These are phyloP conservation scores for Aphaenogaster floridana DNA, from an alignment of 1,140 invertebrate species.

Conservation along the genomic window DNA sequence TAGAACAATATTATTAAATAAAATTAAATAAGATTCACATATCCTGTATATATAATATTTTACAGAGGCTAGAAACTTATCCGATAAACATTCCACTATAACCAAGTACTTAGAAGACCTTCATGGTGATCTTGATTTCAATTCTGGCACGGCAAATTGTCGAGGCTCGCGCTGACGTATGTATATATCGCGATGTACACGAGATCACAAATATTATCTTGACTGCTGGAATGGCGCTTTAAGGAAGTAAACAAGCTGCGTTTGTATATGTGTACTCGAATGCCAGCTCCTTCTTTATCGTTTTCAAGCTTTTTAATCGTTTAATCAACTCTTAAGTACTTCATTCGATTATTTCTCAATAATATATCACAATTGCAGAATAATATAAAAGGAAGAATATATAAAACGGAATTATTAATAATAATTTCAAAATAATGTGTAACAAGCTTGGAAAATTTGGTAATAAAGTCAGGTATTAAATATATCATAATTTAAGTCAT, in stretches of 20 bases:
- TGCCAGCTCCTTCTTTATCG: not conserved
- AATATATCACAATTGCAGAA: not conserved
- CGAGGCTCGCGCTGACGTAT: slow-evolving; percentile 30
- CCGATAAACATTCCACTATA: slow-evolving; percentile 19
- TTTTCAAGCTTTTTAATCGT: not conserved
- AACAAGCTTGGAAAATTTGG: not conserved
- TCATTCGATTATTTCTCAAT: not conserved
- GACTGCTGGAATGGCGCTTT: slow-evolving; percentile 47
- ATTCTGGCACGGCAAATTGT: slow-evolving; percentile 50
- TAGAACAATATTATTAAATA: not conserved
- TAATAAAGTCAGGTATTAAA: not conserved
- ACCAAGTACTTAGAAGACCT: slow-evolving; percentile 13
- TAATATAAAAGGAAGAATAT: not conserved
- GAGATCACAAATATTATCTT: slow-evolving; percentile 57
- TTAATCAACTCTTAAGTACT: not conserved
- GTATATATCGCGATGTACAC: slow-evolving; percentile 9
- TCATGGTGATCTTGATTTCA: slow-evolving; percentile 50
- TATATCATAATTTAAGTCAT: not conserved
- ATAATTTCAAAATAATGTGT: slow-evolving; percentile 11
- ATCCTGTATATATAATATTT: not conserved
- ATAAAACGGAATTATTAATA: slow-evolving; percentile 3
- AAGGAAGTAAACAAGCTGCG: slow-evolving; percentile 53
- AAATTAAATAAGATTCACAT: slow-evolving; percentile 18
- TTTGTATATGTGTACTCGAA: not conserved
- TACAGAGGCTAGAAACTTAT: not conserved